Evolutionary conservation across 2,113 vertebrate genomes (phyloP).

Genomic region (Hippocampus mohnikei): DNA sequence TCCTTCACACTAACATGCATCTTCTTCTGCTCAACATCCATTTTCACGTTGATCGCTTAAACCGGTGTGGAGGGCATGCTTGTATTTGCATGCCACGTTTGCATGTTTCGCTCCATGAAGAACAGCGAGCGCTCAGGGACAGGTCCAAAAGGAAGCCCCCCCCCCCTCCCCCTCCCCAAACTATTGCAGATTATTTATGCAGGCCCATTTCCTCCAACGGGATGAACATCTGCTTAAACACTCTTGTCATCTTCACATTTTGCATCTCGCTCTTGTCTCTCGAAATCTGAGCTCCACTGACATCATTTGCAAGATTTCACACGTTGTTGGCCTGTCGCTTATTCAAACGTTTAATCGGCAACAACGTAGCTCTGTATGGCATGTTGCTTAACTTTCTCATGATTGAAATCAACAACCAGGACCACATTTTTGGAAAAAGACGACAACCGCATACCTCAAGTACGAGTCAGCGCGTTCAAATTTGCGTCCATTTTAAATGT

Average conservation of each 20-base stretch:
- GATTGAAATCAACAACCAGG: conserved; percentile 40
- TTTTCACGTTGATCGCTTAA: neutral
- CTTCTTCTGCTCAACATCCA: neutral
- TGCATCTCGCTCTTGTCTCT: conserved; percentile 10
- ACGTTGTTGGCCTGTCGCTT: neutral
- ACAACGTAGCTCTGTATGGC: neutral
- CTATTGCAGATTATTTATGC: conserved; percentile 37
- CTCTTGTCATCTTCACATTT: conserved; percentile 8
- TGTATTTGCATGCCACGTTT: neutral
- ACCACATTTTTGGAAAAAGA: neutral
- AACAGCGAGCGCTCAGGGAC: conserved; percentile 19
- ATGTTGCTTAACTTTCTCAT: conserved; percentile 27
- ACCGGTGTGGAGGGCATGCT: neutral
- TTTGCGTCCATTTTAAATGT: neutral
- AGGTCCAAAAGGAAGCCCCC: conserved; percentile 9
- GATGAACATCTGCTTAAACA: conserved; percentile 26
- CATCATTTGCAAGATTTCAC: neutral
- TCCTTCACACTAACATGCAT: neutral
- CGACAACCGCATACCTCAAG: neutral
- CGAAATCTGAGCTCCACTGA: neutral
- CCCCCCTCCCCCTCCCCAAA: neutral
- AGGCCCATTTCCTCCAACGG: conserved; percentile 38
- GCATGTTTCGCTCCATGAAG: neutral
- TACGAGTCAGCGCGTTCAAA: neutral
- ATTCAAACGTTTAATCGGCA: conserved; percentile 8